These are phyloP conservation scores for Brachionus rotundiformis DNA, from an alignment of 1,140 invertebrate species.

Conservation along the genomic window DNA sequence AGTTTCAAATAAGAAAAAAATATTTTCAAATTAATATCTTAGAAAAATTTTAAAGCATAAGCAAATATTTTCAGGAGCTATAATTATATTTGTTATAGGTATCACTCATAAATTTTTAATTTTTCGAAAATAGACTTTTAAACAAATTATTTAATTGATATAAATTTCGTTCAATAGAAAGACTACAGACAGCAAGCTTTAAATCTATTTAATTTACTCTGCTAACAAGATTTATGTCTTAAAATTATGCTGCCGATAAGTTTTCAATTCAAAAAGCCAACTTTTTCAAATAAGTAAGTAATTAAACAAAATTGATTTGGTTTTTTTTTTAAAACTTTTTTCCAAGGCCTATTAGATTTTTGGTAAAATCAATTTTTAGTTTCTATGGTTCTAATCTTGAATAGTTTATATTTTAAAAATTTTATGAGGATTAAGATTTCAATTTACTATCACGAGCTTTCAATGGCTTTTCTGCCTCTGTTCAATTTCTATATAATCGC, in stretches of 20 bases:
- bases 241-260: background rate
- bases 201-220: too few species aligned
- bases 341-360: background rate
- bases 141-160: background rate
- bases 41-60: too few species aligned
- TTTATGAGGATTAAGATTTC: slow-evolving; percentile 24
- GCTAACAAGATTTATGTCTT: background rate
- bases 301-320: background rate
- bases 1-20: too few species aligned
- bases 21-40: background rate
- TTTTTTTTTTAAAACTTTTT: too few species aligned
- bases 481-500: background rate
- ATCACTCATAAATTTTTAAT: background rate
- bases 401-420: background rate
- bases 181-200: background rate
- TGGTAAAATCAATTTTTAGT: background rate
- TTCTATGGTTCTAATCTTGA: slow-evolving; percentile 37
- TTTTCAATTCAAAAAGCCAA: background rate
- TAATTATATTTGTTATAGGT: background rate
- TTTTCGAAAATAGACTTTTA: background rate
- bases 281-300: background rate
- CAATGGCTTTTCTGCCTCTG: background rate
- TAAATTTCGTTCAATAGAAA: background rate
- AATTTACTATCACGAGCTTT: slow-evolving; percentile 5
- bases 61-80: background rate